These are phyloP conservation scores for Platyura marginata DNA, from an alignment of 1,140 invertebrate genomes.

Conservation along the genomic window DNA sequence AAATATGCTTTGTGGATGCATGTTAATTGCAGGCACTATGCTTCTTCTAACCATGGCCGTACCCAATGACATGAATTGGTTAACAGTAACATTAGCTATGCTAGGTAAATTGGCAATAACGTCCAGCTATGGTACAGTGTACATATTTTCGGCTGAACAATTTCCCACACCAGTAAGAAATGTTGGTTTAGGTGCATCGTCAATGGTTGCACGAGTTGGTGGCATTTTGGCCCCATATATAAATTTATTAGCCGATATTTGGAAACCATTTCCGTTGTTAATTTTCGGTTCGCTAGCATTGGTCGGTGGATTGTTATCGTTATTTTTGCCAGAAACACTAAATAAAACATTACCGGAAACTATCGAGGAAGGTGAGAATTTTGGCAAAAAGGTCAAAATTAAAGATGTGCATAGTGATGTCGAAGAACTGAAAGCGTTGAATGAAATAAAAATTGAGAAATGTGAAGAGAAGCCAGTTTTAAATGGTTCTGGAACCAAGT, in stretches of 20 bases:
- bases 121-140: slow-evolving; percentile 59
- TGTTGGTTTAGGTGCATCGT: slow-evolving; percentile 55
- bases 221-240: slow-evolving; percentile 58
- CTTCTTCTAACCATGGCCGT: slow-evolving; percentile 37
- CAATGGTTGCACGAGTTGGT: slow-evolving; percentile 56
- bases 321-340: slow-evolving; percentile 57
- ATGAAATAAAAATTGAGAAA: background rate
- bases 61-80: slow-evolving; percentile 32
- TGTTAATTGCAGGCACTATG: slow-evolving; percentile 44
- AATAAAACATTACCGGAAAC: slow-evolving; percentile 55
- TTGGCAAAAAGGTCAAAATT: slow-evolving; percentile 31
- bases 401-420: background rate
- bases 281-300: slow-evolving; percentile 49
- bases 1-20: slow-evolving; percentile 43
- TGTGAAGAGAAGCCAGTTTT: too few relatives aligned
- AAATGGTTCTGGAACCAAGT: too few relatives aligned
- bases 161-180: slow-evolving; percentile 70
- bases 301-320: slow-evolving; percentile 40
- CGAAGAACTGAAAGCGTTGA: slow-evolving; percentile 7
- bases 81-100: slow-evolving; percentile 53
- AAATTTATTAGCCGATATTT: slow-evolving; percentile 39
- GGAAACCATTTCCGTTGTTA: slow-evolving; percentile 46
- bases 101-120: slow-evolving; percentile 67
- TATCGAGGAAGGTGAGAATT: slow-evolving; percentile 49
- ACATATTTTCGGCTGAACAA: slow-evolving; percentile 64